Evolutionary conservation across 2,113 vertebrate species (phyloP).

Genomic region (Pteropus alecto): DNA sequence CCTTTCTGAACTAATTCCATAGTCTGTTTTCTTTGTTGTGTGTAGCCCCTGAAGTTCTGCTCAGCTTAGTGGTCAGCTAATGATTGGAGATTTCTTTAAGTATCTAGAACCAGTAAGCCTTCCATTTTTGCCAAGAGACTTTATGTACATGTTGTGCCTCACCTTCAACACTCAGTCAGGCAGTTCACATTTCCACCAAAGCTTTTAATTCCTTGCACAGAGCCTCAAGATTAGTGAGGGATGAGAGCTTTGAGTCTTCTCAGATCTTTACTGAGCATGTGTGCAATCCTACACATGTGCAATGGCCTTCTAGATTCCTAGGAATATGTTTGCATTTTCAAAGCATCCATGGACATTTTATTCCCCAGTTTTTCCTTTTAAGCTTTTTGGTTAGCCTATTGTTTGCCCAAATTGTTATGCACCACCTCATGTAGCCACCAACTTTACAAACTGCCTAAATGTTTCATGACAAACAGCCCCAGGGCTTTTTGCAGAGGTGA

Average conservation of each 20-base stretch:
- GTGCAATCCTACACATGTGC: not conserved
- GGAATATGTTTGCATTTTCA: not conserved
- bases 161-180: not conserved
- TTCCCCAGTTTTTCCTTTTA: not conserved
- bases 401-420: not conserved
- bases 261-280: not conserved
- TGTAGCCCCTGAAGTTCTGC: not conserved
- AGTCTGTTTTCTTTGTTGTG: not conserved
- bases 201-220: not conserved
- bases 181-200: not conserved
- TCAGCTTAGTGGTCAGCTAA: not conserved
- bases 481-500: not conserved
- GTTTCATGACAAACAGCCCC: not conserved
- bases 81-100: not conserved
- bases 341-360: not conserved
- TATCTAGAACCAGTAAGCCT: not conserved
- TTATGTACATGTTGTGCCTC: not conserved
- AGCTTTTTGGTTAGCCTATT: not conserved
- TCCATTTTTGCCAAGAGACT: not conserved
- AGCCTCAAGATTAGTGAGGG: not conserved
- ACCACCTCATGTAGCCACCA: not conserved
- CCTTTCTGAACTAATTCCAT: not conserved
- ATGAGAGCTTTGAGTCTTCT: not conserved
- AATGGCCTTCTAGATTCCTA: not conserved
- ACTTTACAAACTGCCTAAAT: not conserved